phyloP scores from a whole-genome alignment of 2,113 vertebrate genomes.

The Tragelaphus scriptus region DNA sequence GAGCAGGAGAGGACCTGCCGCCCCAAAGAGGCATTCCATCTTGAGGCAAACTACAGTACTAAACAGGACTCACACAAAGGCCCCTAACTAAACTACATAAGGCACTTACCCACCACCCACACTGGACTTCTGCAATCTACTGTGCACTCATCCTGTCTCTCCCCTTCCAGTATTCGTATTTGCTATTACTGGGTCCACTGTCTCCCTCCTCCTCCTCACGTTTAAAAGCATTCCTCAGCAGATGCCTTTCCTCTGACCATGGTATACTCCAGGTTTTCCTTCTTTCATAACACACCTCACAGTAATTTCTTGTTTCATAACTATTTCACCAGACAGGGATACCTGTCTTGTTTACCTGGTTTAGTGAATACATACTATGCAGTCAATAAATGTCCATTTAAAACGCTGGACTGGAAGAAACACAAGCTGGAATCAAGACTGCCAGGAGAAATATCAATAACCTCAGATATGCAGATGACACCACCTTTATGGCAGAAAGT shows the following conservation, averaged over 20 bases:
- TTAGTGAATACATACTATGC: neutral
- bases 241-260: neutral
- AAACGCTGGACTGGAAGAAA: neutral
- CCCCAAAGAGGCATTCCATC: neutral
- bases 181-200: neutral
- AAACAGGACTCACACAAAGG: neutral
- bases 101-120: neutral
- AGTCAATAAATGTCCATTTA: slow-evolving; percentile 6
- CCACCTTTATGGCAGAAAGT: too few species aligned
- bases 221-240: neutral
- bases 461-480: too few species aligned
- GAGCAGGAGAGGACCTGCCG: neutral
- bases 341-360: neutral
- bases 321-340: neutral
- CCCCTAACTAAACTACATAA: neutral
- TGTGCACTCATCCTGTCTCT: neutral
- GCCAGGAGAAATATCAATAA: too few species aligned
- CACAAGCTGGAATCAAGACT: too few species aligned
- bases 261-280: neutral
- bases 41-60: neutral
- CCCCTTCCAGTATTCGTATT: neutral
- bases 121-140: neutral
- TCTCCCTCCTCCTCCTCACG: neutral
- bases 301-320: slow-evolving; percentile 17
- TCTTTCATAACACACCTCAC: neutral